These are phyloP conservation scores for Drosophila watanabei DNA, from an alignment of 1,140 invertebrate genomes.

Conservation along the genomic window DNA sequence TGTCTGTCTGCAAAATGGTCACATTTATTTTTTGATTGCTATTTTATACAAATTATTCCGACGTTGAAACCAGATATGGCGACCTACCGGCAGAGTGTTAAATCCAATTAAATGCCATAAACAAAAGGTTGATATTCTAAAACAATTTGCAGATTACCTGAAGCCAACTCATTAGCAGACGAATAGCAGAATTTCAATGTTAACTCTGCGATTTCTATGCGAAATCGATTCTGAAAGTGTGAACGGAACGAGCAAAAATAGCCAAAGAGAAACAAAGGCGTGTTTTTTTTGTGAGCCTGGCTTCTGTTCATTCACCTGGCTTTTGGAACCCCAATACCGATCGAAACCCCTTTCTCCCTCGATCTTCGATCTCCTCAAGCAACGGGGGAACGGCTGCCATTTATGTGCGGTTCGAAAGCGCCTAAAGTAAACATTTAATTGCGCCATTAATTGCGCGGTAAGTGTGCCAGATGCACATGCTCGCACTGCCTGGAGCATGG, in stretches of 20 bases:
- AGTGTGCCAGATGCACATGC: conserved; percentile 81
- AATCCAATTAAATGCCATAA: conserved; percentile 10
- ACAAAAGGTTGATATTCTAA: conserved; percentile 9
- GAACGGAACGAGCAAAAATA: conserved; percentile 7
- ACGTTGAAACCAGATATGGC: conserved; percentile 12
- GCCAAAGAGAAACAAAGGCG: conserved; percentile 11
- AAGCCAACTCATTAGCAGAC: conserved; percentile 16
- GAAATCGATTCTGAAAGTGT: conserved; percentile 24
- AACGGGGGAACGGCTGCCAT: conserved; percentile 51
- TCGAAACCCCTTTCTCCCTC: not conserved
- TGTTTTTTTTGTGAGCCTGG: not conserved
- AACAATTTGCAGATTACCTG: conserved; percentile 34
- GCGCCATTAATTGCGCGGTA: conserved; percentile 80
- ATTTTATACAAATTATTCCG: conserved; percentile 1
- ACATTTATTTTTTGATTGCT: not conserved
- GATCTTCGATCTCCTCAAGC: conserved; percentile 37
- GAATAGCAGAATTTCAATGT: conserved; percentile 33
- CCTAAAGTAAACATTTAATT: conserved; percentile 84
- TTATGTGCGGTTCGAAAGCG: conserved; percentile 71
- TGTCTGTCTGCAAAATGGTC: not conserved
- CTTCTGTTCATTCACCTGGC: conserved; percentile 28
- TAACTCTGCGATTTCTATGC: conserved; percentile 32
- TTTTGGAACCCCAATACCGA: not conserved
- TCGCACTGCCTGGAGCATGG: conserved; percentile 9
- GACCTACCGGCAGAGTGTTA: conserved; percentile 2